These are phyloP conservation scores for Lerema accius DNA, from an alignment of 1,140 invertebrate species.

Conservation along the genomic window DNA sequence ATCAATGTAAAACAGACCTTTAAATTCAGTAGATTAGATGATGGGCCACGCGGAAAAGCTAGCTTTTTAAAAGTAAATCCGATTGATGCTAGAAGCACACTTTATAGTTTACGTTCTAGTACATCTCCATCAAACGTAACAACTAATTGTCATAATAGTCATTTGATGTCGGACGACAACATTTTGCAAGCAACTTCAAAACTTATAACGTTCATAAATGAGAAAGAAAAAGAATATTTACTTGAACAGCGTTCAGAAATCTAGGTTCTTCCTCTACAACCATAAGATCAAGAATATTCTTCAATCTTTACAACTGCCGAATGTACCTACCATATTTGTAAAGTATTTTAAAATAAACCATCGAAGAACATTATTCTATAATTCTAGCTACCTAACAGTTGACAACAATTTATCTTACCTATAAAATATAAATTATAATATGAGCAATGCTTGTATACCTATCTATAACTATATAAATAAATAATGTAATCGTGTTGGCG, in stretches of 20 bases:
- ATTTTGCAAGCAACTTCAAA: conserved; percentile 47
- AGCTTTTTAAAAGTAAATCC: conserved; percentile 32
- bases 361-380: not conserved
- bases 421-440: too few species aligned
- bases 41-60: conserved; percentile 41
- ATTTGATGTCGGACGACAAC: conserved; percentile 21
- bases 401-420: too few species aligned
- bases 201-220: conserved; percentile 58
- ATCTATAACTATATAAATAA: too few species aligned
- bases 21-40: conserved; percentile 53
- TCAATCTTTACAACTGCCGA: not conserved
- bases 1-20: conserved; percentile 35
- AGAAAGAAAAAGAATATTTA: conserved; percentile 60
- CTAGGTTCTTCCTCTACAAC: not conserved
- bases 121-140: not conserved
- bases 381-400: too few species aligned
- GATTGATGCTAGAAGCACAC: conserved; percentile 12
- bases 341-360: not conserved
- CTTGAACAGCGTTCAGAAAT: not conserved
- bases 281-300: not conserved
- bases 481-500: too few species aligned
- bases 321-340: not conserved
- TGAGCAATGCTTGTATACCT: too few species aligned
- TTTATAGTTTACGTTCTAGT: conserved; percentile 19
- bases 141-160: not conserved